A percentile compares a stretch with the other conserved stretches of the same genome.
Evolutionary conservation across 2,113 vertebrate species (phyloP).

Genomic region (Otis tarda): DNA sequence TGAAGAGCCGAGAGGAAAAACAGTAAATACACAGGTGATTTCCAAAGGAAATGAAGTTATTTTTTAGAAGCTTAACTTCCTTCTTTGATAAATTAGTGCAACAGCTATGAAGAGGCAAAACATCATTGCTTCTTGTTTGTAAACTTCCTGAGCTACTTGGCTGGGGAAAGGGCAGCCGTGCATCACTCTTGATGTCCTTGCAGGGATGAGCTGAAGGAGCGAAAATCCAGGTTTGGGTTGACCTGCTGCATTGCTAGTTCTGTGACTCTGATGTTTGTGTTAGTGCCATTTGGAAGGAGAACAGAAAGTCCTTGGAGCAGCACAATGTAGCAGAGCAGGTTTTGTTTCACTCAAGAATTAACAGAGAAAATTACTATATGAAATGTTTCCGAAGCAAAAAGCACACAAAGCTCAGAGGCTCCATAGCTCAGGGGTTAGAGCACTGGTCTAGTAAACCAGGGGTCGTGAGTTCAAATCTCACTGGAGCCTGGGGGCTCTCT

Average conservation of each 20-base stretch:
- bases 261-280: not conserved
- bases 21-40: not conserved
- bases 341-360: not conserved
- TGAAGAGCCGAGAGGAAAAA: not conserved
- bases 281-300: not conserved
- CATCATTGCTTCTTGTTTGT: not conserved
- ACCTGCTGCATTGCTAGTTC: not conserved
- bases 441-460: slow-evolving; percentile 87
- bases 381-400: not conserved
- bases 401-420: rapidly evolving
- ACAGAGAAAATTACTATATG: not conserved
- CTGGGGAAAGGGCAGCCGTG: rapidly evolving
- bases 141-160: not conserved
- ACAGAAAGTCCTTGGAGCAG: not conserved
- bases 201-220: not conserved
- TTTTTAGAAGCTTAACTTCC: not conserved
- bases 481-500: slow-evolving; percentile 66
- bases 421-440: slow-evolving; percentile 88
- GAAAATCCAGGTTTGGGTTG: not conserved
- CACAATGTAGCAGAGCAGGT: too few relatives aligned
- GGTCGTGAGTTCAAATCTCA: slow-evolving; percentile 86
- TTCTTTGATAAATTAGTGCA: not conserved
- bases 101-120: not conserved
- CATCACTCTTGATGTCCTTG: not conserved
- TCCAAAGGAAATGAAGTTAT: not conserved